Evolutionary conservation across 2,888 invertebrate genomes (phyloP).

Genomic region (Myopa testacea): DNA sequence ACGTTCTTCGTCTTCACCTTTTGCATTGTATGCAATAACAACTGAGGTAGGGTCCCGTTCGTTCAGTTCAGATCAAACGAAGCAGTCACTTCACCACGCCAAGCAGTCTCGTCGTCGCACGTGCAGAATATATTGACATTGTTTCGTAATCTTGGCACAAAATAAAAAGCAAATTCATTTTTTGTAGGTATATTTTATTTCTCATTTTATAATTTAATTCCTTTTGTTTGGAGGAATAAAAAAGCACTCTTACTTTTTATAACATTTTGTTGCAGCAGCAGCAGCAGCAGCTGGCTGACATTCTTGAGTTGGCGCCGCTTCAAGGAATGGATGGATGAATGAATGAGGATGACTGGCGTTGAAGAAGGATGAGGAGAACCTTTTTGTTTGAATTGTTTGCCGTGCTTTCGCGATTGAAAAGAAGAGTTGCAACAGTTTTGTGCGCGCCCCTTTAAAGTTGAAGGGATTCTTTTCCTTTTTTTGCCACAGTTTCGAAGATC

Average conservation of each 20-base stretch:
- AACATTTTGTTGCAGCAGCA: neutral
- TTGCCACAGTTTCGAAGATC: neutral
- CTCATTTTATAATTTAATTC: conserved; percentile 12
- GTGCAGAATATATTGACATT: conserved; percentile 8
- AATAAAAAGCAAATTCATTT: neutral
- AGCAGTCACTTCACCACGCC: neutral
- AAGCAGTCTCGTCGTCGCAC: conserved; percentile 17
- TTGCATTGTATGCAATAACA: no score
- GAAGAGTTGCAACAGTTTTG: conserved; percentile 3
- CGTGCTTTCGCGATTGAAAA: neutral
- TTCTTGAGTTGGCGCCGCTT: conserved; percentile 17
- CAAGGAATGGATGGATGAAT: neutral
- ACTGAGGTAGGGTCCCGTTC: no score
- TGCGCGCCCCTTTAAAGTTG: conserved; percentile 16
- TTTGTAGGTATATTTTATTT: neutral
- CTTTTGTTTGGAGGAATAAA: conserved; percentile 17
- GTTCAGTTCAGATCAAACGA: no score
- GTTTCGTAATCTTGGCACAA: conserved; percentile 1
- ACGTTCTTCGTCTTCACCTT: no score
- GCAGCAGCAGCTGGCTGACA: neutral
- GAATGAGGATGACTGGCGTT: neutral
- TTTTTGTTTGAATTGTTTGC: neutral
- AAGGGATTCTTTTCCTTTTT: conserved; percentile 1
- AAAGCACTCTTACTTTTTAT: conserved; percentile 22
- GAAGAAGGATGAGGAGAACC: neutral